phyloP scores from a whole-genome alignment of 1,140 invertebrate species.

The Mesaphorura yosii region DNA sequence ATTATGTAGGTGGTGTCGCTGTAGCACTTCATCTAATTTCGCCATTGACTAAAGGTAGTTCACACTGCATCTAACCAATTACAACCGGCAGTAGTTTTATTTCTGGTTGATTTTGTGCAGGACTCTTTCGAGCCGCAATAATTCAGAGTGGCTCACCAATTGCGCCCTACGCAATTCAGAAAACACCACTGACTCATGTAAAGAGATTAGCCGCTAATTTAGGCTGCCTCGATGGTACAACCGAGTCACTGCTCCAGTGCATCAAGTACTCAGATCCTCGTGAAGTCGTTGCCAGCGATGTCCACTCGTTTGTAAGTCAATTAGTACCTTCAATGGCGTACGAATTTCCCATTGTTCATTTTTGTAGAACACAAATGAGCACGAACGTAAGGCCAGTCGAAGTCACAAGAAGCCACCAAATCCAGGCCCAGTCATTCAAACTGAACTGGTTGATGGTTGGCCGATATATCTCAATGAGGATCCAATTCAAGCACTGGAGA shows the following conservation, averaged over 20 bases:
- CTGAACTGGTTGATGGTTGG: conserved; percentile 6
- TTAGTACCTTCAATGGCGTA: neutral
- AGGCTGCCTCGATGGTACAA: conserved; percentile 17
- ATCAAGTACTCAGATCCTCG: conserved; percentile 20
- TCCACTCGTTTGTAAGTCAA: conserved; percentile 7
- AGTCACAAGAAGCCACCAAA: conserved; percentile 25
- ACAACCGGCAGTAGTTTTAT: neutral
- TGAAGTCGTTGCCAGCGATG: conserved; percentile 24
- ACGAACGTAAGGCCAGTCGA: conserved; percentile 18
- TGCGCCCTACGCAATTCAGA: conserved; percentile 24
- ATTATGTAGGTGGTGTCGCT: too few species aligned
- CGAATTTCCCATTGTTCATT: neutral
- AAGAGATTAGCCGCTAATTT: conserved; percentile 19
- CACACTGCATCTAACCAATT: neutral
- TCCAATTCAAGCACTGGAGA: conserved; percentile 2
- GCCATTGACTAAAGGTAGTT: conserved; percentile 46
- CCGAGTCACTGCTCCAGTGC: conserved; percentile 18
- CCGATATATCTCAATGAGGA: conserved; percentile 19
- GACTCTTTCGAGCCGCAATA: conserved; percentile 20
- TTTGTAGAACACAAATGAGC: conserved; percentile 6
- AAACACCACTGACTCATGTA: conserved; percentile 18
- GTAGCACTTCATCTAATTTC: conserved; percentile 84
- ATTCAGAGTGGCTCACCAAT: conserved; percentile 24
- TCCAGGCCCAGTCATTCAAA: conserved; percentile 26
- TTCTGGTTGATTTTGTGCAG: conserved; percentile 7